Conservation (phyloP, 2,113 vertebrate species). For the Anhinga anhinga region DNA sequence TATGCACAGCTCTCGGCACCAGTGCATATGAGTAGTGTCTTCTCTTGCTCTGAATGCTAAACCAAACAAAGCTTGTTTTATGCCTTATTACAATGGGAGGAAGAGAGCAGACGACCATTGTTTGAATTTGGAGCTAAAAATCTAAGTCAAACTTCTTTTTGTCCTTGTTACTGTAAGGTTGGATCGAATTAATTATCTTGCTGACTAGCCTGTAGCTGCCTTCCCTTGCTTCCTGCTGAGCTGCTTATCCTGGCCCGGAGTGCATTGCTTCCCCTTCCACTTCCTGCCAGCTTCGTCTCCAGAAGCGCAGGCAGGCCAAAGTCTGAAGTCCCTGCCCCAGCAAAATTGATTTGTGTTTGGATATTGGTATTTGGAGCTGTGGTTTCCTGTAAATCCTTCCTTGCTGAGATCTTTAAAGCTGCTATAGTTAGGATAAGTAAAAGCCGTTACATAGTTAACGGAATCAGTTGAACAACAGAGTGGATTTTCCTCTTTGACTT, state of each 20-base stretch:
- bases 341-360: neutral
- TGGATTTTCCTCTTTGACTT: neutral
- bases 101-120: neutral
- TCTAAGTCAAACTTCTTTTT: neutral
- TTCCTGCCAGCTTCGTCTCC: constrained; percentile 26
- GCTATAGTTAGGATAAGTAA: neutral
- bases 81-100: constrained; percentile 11
- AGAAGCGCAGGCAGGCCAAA: neutral
- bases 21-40: neutral
- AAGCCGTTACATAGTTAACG: neutral
- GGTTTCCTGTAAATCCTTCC: constrained; percentile 20
- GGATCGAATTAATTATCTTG: constrained; percentile 14
- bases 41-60: neutral
- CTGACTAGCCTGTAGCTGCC: neutral
- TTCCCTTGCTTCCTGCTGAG: constrained; percentile 19
- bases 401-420: neutral
- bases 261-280: constrained; percentile 45
- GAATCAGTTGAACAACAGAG: neutral
- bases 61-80: constrained; percentile 15
- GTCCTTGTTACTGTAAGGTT: neutral
- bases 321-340: neutral
- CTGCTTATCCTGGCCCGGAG: neutral
- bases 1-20: neutral
- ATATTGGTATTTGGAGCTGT: neutral
- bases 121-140: constrained; percentile 19